Base-by-base conservation (phyloP, 1,140 invertebrate species). In the Pogonognathellus flavescens region DNA sequence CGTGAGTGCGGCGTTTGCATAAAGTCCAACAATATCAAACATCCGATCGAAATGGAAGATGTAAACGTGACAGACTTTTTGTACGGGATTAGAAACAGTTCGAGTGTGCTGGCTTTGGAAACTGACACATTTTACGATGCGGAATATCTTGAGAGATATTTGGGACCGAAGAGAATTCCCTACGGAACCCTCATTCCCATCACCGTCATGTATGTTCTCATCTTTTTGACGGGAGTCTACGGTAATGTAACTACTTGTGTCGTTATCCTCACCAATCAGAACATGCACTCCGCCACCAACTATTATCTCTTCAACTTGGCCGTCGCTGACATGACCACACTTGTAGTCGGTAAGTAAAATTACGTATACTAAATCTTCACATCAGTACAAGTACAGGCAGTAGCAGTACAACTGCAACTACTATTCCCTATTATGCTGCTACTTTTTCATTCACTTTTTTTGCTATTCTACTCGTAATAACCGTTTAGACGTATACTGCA, bases 211-310 rank as follows among this genome's bases (percentile, higher is more conserved):
- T 90, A 90, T 85, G 84, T 88, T 1, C 59, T 92, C 20, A 92
- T 93, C 41, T 91, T 93, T 84, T 88, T 93, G 0, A 90, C 90
- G 5, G 93, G 93, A 4, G 86, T 93, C 0, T 86, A 93, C 8
- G 93, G 93, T 6, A 88, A 88, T 57, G 86, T 88, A 4, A 86
- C 84, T 10, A 87, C 86, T 8, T 85, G 82, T 41, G 55, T 87
- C 5, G 86, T 88, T 18, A 88, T 88, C 41, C 80, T 87, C 11
- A 88, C 82, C 66, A 87, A 88, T 22, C 90, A 90, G 41, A 91
- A 90, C 84, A 92, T 92, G 92, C 91, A 92, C 85, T 92, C 91
- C 6, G 90, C 91, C 8, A 93, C 93, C 18, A 93, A 93, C 88
- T 92, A 90, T 80, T 93, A 93, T 86, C 89, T 93, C 18, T 92